Conservation (phyloP, 2,797 vertebrate species). For the Onychomys torridus region DNA sequence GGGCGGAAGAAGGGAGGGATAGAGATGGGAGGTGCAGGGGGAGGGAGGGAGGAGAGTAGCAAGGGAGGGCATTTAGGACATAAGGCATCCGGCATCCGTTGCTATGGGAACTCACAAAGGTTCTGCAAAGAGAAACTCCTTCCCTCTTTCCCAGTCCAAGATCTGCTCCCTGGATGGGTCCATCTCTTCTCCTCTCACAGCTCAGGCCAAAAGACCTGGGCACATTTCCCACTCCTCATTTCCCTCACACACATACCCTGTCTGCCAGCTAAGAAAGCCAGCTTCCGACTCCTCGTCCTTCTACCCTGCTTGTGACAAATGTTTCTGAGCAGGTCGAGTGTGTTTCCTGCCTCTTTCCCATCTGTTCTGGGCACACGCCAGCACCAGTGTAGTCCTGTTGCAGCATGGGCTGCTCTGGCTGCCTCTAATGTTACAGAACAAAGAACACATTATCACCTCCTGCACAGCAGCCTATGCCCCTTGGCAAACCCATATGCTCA, state of each 20-base stretch:
- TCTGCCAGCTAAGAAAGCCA: not conserved
- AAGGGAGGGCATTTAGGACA: not conserved
- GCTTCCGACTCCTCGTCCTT: not conserved
- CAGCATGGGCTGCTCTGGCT: accelerated
- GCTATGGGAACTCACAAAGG: no score
- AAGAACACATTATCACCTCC: accelerated
- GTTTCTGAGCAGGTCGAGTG: not conserved
- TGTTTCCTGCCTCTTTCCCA: no score
- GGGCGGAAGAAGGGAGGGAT: not conserved
- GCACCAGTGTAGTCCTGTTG: no score
- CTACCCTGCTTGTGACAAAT: not conserved
- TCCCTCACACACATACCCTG: no score
- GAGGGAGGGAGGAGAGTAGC: no score
- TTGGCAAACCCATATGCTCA: not conserved
- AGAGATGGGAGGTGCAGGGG: not conserved
- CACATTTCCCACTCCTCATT: accelerated
- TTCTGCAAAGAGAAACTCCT: not conserved
- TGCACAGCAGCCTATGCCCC: not conserved
- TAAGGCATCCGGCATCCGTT: accelerated
- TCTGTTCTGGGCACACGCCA: not conserved
- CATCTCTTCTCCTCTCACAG: not conserved
- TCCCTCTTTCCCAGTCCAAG: accelerated
- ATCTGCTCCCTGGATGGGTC: no score
- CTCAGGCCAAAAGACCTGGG: not conserved
- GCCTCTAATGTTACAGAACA: not conserved